Evolutionary conservation across 2,113 vertebrate species (phyloP), one percentile per base, ranked within the genome.

Genomic region (Lagopus leucura): DNA sequence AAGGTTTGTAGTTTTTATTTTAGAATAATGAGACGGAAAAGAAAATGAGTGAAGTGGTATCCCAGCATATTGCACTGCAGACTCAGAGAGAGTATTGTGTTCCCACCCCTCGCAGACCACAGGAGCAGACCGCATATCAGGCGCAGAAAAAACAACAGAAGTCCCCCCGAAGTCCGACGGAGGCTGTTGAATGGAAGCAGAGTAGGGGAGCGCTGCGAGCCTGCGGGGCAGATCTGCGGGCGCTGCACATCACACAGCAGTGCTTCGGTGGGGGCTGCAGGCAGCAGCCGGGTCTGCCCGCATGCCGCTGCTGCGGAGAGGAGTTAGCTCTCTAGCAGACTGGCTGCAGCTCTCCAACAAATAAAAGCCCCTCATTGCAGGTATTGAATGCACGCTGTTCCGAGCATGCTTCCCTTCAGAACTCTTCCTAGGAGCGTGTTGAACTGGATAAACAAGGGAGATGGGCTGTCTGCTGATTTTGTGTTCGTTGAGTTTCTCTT

Each of bases 61-160:
- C 69, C 15, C 55, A 52, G 12, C 30, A 52, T 43, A 50, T 71
- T 80, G 30, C 74, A 16, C 54, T 66, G 48, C 16, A 43, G 72
- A 78, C 86, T 82, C 61, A 28, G 65, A 47, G 52, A 34, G 60
- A 73, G 34, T 40, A 70, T 86, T 88, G 66, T 85, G 24, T 69
- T 82, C 61, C 60, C 43, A 50, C 80, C 85, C 55, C 76, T 85
- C 1, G 2, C 76, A n/a, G 54, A 54, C 60, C 34, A 8, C 66
- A 13, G 80, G 91, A 93, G 61, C 80, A 85, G 88, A 88, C 80
- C 76, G 32, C 93, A 28, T 82, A 77, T 30, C 71, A 58, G 55
- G 88, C 42, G 1, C 1, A 32, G 80, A 88, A 91, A 74, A 89
- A 86, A 60, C 84, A 74, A 58, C 63, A 82, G 64, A 71, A 52